These are phyloP conservation scores for Willisornis vidua DNA, from an alignment of 2,113 vertebrate species.

Conservation along the genomic window DNA sequence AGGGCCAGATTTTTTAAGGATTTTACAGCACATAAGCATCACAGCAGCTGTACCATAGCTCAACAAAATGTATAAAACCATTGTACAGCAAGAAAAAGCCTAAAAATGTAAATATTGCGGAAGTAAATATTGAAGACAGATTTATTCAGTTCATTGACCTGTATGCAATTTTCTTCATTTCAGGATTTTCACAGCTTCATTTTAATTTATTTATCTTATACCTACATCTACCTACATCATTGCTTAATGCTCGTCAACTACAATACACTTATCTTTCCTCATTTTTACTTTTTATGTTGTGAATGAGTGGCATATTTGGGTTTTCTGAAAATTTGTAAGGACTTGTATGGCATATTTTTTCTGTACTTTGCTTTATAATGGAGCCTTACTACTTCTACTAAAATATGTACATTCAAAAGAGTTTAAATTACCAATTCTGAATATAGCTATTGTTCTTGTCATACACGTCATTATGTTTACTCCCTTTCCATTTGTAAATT, in stretches of 20 bases:
- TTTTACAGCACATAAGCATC: background rate
- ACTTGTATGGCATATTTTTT: background rate
- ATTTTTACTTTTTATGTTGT: background rate
- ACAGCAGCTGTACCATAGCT: background rate
- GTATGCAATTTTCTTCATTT: background rate
- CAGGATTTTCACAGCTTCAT: background rate
- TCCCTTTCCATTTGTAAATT: background rate
- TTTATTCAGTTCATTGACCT: background rate
- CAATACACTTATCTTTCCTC: background rate
- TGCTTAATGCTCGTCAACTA: background rate
- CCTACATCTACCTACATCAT: background rate
- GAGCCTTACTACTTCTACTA: background rate
- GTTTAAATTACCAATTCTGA: background rate
- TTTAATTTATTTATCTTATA: background rate
- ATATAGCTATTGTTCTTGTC: background rate
- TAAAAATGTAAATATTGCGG: background rate
- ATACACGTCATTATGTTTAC: background rate
- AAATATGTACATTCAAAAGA: background rate
- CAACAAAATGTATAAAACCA: background rate
- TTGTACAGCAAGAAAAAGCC: background rate
- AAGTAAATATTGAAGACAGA: background rate
- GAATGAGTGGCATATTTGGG: background rate
- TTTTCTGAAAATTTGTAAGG: background rate
- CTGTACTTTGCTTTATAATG: background rate
- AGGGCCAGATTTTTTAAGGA: background rate